Base-by-base conservation (phyloP, 1,140 invertebrate genomes). In the Platyscapa corneri region DNA sequence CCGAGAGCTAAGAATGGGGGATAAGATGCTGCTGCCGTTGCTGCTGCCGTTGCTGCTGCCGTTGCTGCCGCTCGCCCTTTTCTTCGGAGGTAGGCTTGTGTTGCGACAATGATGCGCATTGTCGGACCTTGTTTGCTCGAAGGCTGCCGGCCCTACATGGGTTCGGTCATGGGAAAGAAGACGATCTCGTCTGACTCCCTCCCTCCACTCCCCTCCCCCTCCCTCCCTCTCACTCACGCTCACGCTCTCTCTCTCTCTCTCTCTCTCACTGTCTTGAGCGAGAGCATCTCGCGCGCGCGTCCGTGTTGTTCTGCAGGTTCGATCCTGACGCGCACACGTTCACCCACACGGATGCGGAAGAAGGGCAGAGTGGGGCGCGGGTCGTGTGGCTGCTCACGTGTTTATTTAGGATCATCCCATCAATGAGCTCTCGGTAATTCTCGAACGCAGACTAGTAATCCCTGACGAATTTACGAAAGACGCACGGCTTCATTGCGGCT, bases 381-480 rank as follows among this genome's bases (percentile, higher is more conserved):
- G 90, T 91, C 90, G 90, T 91, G 90, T 91, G 90, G 89, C 90
- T 32, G 86, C 83, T 64, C 88, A 84, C 88, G 88, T 90, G 90
- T 91, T 91, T 91, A 89, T 88, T 91, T 91, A 91, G 91, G 91
- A 90, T 90, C 88, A 89, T 89, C 89, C 89, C 65, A 84, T 84
- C 39, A 81, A 87, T 83, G 83, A 81, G 74, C 87, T 86, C 79
- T 72, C 84, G 86, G 81, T 88, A 88, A 88, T 90, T 87, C 86
- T 32, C 30, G 42, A 72, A 85, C 84, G 83, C 79, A 74, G 81
- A n/a, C 74, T 74, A 30, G 49, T 85, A 85, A 85, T 85, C 83
- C 83, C 67, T 56, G 78, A 85, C 77, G 78, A 85, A 85, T 85
- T 85, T 72, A 53, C 42, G 56, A 85, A 74, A 67, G 67, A 82